Percentiles rank a stretch among this genome's conserved stretches.
phyloP scores from a whole-genome alignment of 1,140 invertebrate genomes.

The Pantala flavescens region DNA sequence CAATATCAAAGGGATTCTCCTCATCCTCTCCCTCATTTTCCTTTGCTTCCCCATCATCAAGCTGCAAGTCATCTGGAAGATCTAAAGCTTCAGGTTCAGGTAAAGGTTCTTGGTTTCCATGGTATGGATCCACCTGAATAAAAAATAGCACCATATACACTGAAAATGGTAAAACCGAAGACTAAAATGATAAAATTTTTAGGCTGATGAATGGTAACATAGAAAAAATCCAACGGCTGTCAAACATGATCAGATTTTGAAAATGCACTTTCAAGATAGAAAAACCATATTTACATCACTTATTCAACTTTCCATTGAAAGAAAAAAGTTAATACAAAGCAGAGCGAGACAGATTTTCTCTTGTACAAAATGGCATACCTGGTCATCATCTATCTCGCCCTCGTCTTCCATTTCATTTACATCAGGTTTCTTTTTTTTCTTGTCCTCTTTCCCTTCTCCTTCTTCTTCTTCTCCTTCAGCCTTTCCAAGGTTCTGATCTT shows the following conservation, averaged over 20 bases:
- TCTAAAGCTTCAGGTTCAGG: slow-evolving; percentile 76
- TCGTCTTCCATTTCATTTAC: slow-evolving; percentile 70
- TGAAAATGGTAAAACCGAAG: no score
- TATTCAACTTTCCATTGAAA: no score
- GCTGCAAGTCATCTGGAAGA: slow-evolving; percentile 71
- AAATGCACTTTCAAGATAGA: no score
- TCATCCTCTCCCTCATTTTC: slow-evolving; percentile 40
- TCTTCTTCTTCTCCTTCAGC: slow-evolving; percentile 42
- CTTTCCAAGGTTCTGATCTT: slow-evolving; percentile 38
- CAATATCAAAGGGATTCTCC: slow-evolving; percentile 75
- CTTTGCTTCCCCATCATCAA: slow-evolving; percentile 62
- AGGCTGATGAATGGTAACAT: no score
- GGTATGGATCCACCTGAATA: slow-evolving; percentile 59
- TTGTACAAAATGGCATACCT: slow-evolving; percentile 28
- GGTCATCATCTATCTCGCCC: slow-evolving; percentile 63
- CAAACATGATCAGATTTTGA: no score
- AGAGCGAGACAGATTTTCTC: not conserved
- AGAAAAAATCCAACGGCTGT: no score
- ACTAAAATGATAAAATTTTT: no score
- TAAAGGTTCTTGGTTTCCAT: slow-evolving; percentile 61
- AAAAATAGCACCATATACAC: no score
- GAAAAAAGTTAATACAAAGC: no score
- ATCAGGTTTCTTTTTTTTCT: slow-evolving; percentile 35
- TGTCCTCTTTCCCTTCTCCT: slow-evolving; percentile 37
- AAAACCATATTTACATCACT: no score